Evolutionary conservation across 2,888 invertebrate genomes (phyloP).

Genomic region (Rhopalosiphum nymphaeae): DNA sequence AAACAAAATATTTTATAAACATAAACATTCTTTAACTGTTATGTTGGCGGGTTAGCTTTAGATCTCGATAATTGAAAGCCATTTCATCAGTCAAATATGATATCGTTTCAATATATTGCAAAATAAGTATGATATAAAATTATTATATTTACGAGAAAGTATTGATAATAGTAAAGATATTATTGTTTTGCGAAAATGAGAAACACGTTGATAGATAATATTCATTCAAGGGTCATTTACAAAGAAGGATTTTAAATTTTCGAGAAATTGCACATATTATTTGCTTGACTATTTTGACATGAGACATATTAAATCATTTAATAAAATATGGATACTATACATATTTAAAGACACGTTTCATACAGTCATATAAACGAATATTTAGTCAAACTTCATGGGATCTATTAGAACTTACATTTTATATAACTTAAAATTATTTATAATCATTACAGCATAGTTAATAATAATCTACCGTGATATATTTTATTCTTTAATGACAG

Average conservation of each 20-base stretch:
- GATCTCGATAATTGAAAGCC: background rate
- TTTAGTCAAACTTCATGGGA: background rate
- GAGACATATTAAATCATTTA: background rate
- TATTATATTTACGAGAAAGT: background rate
- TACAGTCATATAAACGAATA: background rate
- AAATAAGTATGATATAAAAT: background rate
- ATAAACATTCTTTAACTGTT: background rate
- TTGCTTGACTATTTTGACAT: background rate
- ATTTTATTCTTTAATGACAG: background rate
- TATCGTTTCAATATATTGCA: background rate
- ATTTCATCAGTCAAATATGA: background rate
- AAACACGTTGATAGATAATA: background rate
- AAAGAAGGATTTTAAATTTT: background rate
- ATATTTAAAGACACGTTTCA: background rate
- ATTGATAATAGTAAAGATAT: background rate
- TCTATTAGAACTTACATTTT: background rate
- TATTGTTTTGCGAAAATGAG: background rate
- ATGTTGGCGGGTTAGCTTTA: background rate
- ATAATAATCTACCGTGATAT: background rate
- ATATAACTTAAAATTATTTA: background rate
- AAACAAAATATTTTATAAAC: background rate
- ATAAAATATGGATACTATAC: background rate
- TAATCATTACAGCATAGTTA: background rate
- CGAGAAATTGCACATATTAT: background rate
- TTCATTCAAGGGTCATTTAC: background rate